phyloP scores from a whole-genome alignment of 2,888 invertebrate species.

The Cryptophagus acutangulus region DNA sequence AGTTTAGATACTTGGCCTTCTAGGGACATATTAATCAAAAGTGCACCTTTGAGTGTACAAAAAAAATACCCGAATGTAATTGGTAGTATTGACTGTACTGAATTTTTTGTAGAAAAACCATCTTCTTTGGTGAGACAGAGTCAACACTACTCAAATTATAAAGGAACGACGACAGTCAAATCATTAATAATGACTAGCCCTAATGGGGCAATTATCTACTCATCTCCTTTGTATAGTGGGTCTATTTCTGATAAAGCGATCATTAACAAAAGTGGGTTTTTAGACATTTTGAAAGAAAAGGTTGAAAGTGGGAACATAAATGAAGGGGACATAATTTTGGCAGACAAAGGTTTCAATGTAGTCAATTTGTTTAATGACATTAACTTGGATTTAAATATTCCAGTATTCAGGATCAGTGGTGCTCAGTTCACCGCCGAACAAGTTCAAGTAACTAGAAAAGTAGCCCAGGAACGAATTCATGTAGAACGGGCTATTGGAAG shows the following conservation, averaged over 20 bases:
- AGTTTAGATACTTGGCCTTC: conserved; percentile 18
- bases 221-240: conserved; percentile 20
- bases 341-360: conserved; percentile 25
- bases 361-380: conserved; percentile 15
- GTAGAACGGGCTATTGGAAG: conserved; percentile 22
- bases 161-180: conserved; percentile 19
- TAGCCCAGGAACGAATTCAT: conserved; percentile 22
- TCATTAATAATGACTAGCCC: conserved; percentile 20
- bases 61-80: conserved; percentile 18
- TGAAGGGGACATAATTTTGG: conserved; percentile 19
- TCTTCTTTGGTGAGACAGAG: conserved; percentile 17
- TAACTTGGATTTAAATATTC: conserved; percentile 18
- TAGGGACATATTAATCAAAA: conserved; percentile 16
- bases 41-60: conserved; percentile 17
- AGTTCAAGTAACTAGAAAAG: conserved; percentile 12
- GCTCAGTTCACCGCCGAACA: conserved; percentile 12
- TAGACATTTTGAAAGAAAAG: conserved; percentile 10
- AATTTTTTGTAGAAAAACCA: conserved; percentile 19
- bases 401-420: background rate
- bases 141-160: conserved; percentile 20
- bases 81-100: conserved; percentile 20
- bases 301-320: conserved; percentile 12
- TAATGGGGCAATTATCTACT: conserved; percentile 20
- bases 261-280: conserved; percentile 15
- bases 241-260: conserved; percentile 21